Percentiles rank a stretch among this genome's conserved stretches.
phyloP scores from a whole-genome alignment of 2,888 invertebrate species.

The Lasioglossum leucozonium region DNA sequence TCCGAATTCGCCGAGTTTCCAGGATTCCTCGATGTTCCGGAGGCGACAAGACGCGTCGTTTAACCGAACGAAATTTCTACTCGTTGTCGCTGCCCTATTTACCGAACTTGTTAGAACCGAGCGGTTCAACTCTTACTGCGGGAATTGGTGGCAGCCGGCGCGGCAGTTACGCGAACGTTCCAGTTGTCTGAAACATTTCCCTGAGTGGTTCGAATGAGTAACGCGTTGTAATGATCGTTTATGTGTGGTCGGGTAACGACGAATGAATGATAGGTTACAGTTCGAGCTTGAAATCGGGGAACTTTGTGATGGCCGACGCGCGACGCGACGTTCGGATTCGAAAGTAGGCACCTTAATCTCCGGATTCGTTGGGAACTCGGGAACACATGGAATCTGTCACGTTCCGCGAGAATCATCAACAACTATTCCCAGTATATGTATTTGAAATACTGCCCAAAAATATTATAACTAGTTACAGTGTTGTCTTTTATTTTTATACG shows the following conservation, averaged over 20 bases:
- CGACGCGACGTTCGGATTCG: too few relatives aligned
- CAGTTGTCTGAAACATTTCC: background rate
- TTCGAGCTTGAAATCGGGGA: background rate
- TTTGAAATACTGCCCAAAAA: background rate
- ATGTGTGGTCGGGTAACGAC: background rate
- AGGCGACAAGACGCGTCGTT: background rate
- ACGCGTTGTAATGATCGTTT: background rate
- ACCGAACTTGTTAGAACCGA: background rate
- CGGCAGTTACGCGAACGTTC: slow-evolving; percentile 1
- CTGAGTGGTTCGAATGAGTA: background rate
- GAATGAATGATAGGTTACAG: background rate
- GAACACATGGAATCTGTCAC: background rate
- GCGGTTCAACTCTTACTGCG: background rate
- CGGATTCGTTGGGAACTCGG: background rate
- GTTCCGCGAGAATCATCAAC: background rate
- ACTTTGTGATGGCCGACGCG: background rate
- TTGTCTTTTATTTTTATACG: background rate
- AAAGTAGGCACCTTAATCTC: background rate
- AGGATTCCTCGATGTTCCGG: background rate
- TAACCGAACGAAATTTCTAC: slow-evolving; percentile 10
- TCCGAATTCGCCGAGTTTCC: slow-evolving; percentile 3
- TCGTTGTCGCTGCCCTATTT: slow-evolving; percentile 4
- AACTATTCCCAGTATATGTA: background rate
- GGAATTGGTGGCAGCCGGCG: background rate
- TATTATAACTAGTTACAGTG: background rate